Conservation (phyloP, 2,113 vertebrate species). For the Acrocephalus arundinaceus region DNA sequence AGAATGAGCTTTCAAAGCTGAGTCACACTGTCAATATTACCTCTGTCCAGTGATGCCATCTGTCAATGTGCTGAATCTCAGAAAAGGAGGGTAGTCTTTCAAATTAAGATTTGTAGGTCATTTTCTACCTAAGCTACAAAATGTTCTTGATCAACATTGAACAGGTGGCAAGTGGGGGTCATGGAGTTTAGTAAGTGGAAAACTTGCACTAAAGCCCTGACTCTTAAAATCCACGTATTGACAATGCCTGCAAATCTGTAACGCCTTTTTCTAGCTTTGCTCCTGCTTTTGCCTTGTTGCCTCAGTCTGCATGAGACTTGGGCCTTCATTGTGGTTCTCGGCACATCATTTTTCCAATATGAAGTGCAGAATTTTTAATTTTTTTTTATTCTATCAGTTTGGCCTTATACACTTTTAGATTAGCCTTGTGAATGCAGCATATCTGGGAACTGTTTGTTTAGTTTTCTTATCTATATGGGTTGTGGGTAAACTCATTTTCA, state of each 20-base stretch:
- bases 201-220: not conserved
- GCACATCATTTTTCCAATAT: not conserved
- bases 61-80: not conserved
- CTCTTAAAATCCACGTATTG: not conserved
- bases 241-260: not conserved
- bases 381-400: not conserved
- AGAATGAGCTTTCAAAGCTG: slow-evolving; percentile 37
- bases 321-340: not conserved
- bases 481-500: not conserved
- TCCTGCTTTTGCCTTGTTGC: not conserved
- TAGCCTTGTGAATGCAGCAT: not conserved
- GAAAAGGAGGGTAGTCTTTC: not conserved
- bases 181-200: not conserved
- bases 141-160: not conserved
- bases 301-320: not conserved
- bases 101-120: not conserved
- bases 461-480: not conserved
- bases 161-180: not conserved
- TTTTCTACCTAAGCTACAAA: not conserved
- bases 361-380: not conserved
- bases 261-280: not conserved
- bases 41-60: not conserved
- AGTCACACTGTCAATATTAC: slow-evolving; percentile 70
- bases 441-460: not conserved
- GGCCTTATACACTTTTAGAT: not conserved